Conservation (phyloP, 2,888 invertebrate species). For the Zygothrica quintamaculata region DNA sequence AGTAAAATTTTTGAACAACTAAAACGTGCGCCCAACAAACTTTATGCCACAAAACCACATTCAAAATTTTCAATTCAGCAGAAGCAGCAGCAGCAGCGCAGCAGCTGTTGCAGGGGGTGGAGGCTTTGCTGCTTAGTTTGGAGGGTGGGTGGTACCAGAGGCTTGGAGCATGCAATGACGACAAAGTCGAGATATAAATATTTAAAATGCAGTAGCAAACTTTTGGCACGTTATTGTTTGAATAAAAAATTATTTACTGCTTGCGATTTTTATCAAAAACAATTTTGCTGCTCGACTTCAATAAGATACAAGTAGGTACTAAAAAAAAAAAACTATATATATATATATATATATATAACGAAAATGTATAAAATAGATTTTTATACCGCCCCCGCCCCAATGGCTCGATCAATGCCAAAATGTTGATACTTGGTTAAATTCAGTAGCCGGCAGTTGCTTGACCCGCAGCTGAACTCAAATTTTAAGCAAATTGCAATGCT, state of each 20-base stretch:
- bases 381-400: constrained; percentile 48
- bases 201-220: constrained; percentile 83
- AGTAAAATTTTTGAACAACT: constrained; percentile 76
- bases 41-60: constrained; percentile 34
- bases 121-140: constrained; percentile 7
- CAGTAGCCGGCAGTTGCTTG: constrained; percentile 77
- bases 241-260: constrained; percentile 57
- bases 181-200: constrained; percentile 73
- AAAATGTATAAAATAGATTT: constrained; percentile 52
- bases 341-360: too few relatives aligned
- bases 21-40: constrained; percentile 81
- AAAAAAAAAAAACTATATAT: constrained; percentile 30
- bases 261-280: constrained; percentile 74
- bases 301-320: constrained; percentile 46
- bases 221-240: constrained; percentile 82
- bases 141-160: background rate
- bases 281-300: constrained; percentile 61
- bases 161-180: constrained; percentile 36
- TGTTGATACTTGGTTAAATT: constrained; percentile 56
- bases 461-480: constrained; percentile 76
- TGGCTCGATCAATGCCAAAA: background rate
- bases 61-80: constrained; percentile 7
- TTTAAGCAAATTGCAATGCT: constrained; percentile 76
- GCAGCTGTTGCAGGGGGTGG: background rate
- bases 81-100: constrained; percentile 10